Base-by-base conservation (phyloP, 2,888 invertebrate genomes). In the Cheilosia pagana region DNA sequence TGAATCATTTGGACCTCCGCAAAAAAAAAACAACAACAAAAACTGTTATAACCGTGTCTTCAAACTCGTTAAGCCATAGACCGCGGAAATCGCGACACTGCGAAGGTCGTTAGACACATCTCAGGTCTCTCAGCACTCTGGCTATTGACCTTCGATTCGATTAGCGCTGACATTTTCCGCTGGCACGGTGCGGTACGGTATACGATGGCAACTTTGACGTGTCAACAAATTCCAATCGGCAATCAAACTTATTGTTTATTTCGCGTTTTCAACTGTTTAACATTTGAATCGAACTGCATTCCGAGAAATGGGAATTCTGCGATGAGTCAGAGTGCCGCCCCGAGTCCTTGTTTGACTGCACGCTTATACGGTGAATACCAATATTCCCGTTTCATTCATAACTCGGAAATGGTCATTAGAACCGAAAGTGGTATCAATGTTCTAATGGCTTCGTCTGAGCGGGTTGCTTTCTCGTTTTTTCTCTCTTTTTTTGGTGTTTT, bases 381-480 rank as follows among this genome's bases (percentile, higher is more conserved):
- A 10, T 10, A 35, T 12, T 35, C 35, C 63, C 48, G 39, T 48
- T 83, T 83, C 74, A 83, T 83, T 83, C 83, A 83, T 83, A 79
- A 83, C 45, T 70, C 74, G 70, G 74, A 83, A 78, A 63, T 72
- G 35, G 35, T 59, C 39, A 45, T 48, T 14, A 4, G 43, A 50
- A 28, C 39, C 43, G 39, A 68, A 74, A 25, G 19, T 41, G 63
- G 52, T 68, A 21, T 57, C 50, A 25, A 43, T 23, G 31, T 39
- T 60, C 19, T 25, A 57, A 53, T 41, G 25, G 41, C 19, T 25
- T 71, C 8, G 7, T 0, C 57, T 23, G 12, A 45, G 50, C 35
- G 28, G 52, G 10, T 31, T 28, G 31, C 25, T 19, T 39, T 41
- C 21, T 16, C 16, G 55, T 55, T 65, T 21, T 52, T 10, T 6